Percentiles rank a stretch among this genome's conserved stretches.
phyloP scores from a whole-genome alignment of 2,888 invertebrate species.

The Andrena chrysosceles region DNA sequence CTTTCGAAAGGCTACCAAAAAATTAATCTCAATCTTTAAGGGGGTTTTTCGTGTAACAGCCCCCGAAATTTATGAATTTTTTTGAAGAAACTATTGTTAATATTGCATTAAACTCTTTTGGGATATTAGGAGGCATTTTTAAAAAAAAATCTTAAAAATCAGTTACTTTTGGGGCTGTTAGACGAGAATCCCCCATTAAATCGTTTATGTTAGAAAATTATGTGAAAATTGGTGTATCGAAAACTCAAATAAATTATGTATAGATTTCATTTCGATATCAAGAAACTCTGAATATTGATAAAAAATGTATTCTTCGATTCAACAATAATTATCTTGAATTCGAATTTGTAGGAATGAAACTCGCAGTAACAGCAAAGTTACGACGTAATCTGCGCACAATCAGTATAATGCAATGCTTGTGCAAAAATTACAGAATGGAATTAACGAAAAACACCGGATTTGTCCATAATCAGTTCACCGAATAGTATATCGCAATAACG shows the following conservation, averaged over 20 bases:
- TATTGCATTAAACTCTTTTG: too few relatives aligned
- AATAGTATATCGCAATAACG: slow-evolving; percentile 19
- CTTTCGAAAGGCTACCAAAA: too few relatives aligned
- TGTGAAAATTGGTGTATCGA: not conserved
- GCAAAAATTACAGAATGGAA: slow-evolving; percentile 32
- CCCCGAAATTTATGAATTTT: too few relatives aligned
- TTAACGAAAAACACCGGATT: slow-evolving; percentile 44
- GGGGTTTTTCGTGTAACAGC: too few relatives aligned
- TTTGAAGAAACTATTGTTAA: too few relatives aligned
- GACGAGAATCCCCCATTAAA: too few relatives aligned
- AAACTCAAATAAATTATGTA: too few relatives aligned
- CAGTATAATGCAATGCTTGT: slow-evolving; percentile 20
- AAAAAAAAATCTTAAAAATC: too few relatives aligned
- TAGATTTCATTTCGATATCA: not conserved
- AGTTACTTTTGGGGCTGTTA: too few relatives aligned
- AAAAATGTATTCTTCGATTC: not conserved
- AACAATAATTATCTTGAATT: not conserved
- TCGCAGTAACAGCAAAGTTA: slow-evolving; percentile 19
- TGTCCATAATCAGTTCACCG: slow-evolving; percentile 43
- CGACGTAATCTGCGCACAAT: slow-evolving; percentile 40
- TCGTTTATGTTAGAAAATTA: too few relatives aligned
- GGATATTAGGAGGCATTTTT: too few relatives aligned
- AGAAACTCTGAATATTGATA: not conserved
- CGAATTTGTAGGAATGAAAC: not conserved
- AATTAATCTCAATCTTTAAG: too few relatives aligned